Evolutionary conservation across 2,888 invertebrate genomes (phyloP).

Genomic region (Gisinianus flammeolus): DNA sequence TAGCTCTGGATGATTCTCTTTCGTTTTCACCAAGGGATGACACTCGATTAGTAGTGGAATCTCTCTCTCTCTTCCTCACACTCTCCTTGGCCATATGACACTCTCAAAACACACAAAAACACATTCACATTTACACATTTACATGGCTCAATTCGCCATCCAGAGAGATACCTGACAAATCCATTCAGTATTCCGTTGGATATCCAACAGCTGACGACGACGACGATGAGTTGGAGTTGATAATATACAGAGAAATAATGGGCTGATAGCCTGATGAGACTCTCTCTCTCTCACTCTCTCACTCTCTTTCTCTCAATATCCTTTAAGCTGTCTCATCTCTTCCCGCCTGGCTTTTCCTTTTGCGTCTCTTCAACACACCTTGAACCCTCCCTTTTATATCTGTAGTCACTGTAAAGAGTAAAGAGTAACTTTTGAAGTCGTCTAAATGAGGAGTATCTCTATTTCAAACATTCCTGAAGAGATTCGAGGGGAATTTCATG

Average conservation of each 20-base stretch:
- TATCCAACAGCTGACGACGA: no score
- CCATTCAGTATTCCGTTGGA: no score
- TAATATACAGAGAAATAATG: no score
- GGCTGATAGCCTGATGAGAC: no score
- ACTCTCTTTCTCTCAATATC: background rate
- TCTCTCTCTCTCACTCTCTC: background rate
- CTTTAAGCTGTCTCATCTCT: slow-evolving; percentile 4
- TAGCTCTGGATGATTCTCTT: slow-evolving; percentile 3
- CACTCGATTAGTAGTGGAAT: slow-evolving; percentile 46
- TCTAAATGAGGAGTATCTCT: no score
- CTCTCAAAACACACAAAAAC: background rate
- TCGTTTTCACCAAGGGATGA: slow-evolving; percentile 42
- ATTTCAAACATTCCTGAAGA: background rate
- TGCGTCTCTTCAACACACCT: no score
- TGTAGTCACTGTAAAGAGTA: background rate
- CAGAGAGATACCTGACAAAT: background rate
- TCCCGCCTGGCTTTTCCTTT: slow-evolving; percentile 8
- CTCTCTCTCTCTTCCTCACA: background rate
- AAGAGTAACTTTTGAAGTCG: no score
- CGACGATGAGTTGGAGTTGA: no score
- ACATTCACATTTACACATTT: background rate
- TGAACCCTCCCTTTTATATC: background rate
- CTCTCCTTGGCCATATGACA: background rate
- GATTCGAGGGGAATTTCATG: background rate
- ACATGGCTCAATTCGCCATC: slow-evolving; percentile 7